phyloP scores from a whole-genome alignment of 2,113 vertebrate species.

The Myocastor coypus region DNA sequence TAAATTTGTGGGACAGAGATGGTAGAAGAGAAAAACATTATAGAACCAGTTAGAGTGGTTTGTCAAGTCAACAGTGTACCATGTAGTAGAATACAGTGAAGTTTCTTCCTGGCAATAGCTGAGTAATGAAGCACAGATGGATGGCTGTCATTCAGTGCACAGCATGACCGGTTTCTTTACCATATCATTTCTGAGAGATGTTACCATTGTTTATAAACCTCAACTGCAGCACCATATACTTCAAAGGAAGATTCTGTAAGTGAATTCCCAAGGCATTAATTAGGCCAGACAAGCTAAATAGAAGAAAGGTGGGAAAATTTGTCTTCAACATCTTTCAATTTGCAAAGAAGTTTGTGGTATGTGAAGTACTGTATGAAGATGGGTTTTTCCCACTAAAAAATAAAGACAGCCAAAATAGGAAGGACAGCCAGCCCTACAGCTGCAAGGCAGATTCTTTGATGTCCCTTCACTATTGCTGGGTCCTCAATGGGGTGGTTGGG shows the following conservation, averaged over 20 bases:
- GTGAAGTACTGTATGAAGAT: conserved; percentile 89
- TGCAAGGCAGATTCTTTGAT: conserved; percentile 92
- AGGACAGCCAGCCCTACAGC: conserved; percentile 58
- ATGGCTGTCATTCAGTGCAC: conserved; percentile 94
- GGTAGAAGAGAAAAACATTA: conserved; percentile 97
- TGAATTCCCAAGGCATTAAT: conserved; percentile 90
- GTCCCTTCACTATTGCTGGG: conserved; percentile 98
- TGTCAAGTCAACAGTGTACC: conserved; percentile 93
- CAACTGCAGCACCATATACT: conserved; percentile 96
- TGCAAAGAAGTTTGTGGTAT: conserved; percentile 96
- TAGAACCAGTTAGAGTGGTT: conserved; percentile 96
- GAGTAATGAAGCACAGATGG: conserved; percentile 92
- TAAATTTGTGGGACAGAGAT: conserved; percentile 97
- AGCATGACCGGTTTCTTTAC: conserved; percentile 97
- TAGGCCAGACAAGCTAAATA: conserved; percentile 96
- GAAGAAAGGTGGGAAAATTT: conserved; percentile 86
- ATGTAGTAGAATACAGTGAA: conserved; percentile 98
- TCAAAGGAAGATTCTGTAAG: conserved; percentile 95
- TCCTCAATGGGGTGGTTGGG: conserved; percentile 91
- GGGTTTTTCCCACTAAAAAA: not conserved
- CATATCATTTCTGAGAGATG: conserved; percentile 91
- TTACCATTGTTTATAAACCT: conserved; percentile 93
- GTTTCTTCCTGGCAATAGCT: conserved; percentile 95
- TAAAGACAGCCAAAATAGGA: not conserved
- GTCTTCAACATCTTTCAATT: conserved; percentile 98